These are phyloP conservation scores for Chrysemys picta DNA, from an alignment of 2,113 vertebrate genomes.

Conservation along the genomic window DNA sequence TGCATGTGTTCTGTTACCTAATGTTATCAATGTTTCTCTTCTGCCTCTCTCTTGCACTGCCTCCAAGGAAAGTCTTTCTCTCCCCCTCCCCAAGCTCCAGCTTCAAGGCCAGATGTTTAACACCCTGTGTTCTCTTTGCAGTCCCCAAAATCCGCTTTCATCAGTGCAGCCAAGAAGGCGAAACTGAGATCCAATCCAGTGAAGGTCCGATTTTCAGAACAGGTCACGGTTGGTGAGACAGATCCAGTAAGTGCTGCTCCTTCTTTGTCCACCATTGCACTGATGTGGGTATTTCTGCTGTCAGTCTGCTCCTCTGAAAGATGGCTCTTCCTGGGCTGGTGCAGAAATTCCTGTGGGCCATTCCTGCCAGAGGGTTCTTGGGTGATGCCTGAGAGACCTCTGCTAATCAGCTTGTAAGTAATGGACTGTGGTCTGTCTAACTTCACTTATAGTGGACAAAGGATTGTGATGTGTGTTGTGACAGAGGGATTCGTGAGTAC, in stretches of 20 bases:
- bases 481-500: not conserved
- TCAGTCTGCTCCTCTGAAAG: not conserved
- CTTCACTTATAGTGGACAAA: not conserved
- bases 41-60: fast-evolving
- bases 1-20: not conserved
- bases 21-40: not conserved
- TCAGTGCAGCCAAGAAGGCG: constrained; percentile 97
- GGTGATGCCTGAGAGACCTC: not conserved
- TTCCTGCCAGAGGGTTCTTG: fast-evolving
- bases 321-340: fast-evolving
- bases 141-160: constrained; percentile 99
- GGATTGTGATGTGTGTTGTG: not conserved
- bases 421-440: not conserved
- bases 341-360: fast-evolving
- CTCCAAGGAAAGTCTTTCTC: not conserved
- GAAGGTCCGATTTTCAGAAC: constrained; percentile 97
- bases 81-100: fast-evolving
- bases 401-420: not conserved
- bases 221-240: constrained; percentile 93
- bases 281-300: not conserved
- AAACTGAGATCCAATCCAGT: constrained; percentile 93
- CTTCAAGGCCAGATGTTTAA: not conserved
- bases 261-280: not conserved
- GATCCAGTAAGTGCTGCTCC: constrained; percentile 89
- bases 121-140: constrained; percentile 76